Base-by-base conservation (phyloP, 1,140 invertebrate genomes). In the Trissolcus basalis region DNA sequence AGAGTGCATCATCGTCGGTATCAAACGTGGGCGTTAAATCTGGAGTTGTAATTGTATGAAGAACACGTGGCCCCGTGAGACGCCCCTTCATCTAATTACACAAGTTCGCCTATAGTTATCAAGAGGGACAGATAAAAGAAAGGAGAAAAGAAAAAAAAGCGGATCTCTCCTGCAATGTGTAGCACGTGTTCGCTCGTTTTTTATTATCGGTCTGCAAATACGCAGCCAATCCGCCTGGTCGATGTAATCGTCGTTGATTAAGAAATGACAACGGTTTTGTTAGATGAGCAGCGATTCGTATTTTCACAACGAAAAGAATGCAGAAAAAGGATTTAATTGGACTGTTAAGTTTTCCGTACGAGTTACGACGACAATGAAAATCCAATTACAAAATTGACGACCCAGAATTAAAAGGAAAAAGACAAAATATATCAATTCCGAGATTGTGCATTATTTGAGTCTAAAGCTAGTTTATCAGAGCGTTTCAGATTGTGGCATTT, bases 11-110 rank as follows among this genome's bases (percentile, higher is more conserved):
- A n/a, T n/a, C 9, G 27, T 48, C 64, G 50, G 4, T 44, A 83
- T 87, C 82, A 71, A 73, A 80, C 80, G 80, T 83, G 83, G 83
- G 82, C 83, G 82, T 84, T 78, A 72, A 59, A 71, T 78, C 69
- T 80, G 63, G 70, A 85, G 80, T 81, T 80, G 80, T 79, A 86
- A 85, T 77, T 81, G 70, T 79, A 79, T 80, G 79, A 69, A 45
- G 74, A 84, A 82, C 86, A 88, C 85, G 86, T 87, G 86, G 84
- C 86, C 82, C 72, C 81, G 81, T 48, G 83, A 88, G 84, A 87
- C 86, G 86, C 87, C 86, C 85, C 85, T 83, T 84, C 69, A 77
- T 83, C 78, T 83, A 85, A 86, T 85, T 78, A 74, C 75, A 69
- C 55, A 72, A 80, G 58, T 80, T 79, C 70, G 70, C 75, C 71